These are phyloP conservation scores for Platorchestia sp. DNA, from an alignment of 1,140 invertebrate species.

Conservation along the genomic window DNA sequence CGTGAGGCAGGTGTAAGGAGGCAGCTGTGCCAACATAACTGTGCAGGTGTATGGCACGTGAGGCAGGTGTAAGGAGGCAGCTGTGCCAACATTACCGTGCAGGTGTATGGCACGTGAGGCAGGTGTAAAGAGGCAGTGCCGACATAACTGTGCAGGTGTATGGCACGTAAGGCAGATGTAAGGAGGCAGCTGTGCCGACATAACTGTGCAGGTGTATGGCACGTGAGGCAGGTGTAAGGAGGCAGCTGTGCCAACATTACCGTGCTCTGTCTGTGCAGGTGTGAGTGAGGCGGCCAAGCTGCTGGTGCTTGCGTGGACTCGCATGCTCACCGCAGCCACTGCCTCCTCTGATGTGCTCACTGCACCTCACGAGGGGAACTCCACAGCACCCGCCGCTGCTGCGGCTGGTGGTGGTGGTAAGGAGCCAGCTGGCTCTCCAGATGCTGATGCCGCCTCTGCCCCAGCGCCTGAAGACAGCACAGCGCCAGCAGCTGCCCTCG, in stretches of 20 bases:
- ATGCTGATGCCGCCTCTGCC: neutral
- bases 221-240: no score
- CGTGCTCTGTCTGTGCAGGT: constrained; percentile 74
- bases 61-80: neutral
- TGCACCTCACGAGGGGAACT: neutral
- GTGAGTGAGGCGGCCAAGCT: constrained; percentile 81
- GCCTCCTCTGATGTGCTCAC: constrained; percentile 54
- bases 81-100: no score
- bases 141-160: no score
- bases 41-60: neutral
- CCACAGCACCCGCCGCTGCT: neutral
- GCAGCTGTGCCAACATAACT: no score
- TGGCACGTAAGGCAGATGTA: neutral
- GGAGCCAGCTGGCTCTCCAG: constrained; percentile 78
- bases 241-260: no score
- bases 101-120: no score
- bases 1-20: no score
- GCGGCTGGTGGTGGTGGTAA: no score
- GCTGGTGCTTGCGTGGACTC: constrained; percentile 92
- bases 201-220: no score
- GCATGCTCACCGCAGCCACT: constrained; percentile 79
- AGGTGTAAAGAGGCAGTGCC: no score
- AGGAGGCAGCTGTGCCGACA: no score
- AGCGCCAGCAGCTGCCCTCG: neutral
- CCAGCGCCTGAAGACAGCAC: neutral